Percentiles rank a stretch among this genome's conserved stretches.
These are phyloP conservation scores for Embidobia sp. DNA, from an alignment of 2,888 invertebrate species.

Conservation along the genomic window DNA sequence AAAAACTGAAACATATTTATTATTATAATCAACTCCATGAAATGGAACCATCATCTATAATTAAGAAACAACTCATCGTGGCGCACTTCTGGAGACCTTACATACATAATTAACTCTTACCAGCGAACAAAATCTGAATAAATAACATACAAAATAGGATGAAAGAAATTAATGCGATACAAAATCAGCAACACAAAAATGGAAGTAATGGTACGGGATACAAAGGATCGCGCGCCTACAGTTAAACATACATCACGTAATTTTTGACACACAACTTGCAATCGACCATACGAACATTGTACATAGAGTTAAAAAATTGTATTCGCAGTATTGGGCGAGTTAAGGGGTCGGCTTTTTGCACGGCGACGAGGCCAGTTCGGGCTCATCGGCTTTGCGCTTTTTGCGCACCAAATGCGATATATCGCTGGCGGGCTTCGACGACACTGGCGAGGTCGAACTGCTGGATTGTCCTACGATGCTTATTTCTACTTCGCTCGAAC, in stretches of 20 bases:
- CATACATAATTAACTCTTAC: background rate
- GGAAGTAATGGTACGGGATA: background rate
- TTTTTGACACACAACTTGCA: conserved; percentile 17
- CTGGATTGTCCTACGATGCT: conserved; percentile 68
- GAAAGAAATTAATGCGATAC: no score
- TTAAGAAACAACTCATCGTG: background rate
- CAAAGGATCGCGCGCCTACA: background rate
- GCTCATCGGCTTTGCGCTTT: conserved; percentile 88
- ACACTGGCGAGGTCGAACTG: conserved; percentile 34
- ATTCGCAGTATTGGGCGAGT: background rate
- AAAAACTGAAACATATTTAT: conserved; percentile 5
- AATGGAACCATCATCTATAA: background rate
- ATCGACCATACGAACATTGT: conserved; percentile 23
- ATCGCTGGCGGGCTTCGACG: conserved; percentile 86
- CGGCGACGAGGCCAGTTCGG: conserved; percentile 82
- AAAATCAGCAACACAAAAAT: background rate
- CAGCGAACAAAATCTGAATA: background rate
- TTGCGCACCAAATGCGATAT: conserved; percentile 90
- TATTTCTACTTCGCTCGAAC: conserved; percentile 76
- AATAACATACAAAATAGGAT: conserved; percentile 2
- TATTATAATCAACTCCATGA: background rate
- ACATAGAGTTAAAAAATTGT: conserved; percentile 6
- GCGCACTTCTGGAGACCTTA: background rate
- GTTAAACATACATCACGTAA: conserved; percentile 4
- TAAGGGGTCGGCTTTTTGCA: conserved; percentile 84